Conservation (phyloP, 2,797 vertebrate genomes). For the Melanotaenia trifasciata region DNA sequence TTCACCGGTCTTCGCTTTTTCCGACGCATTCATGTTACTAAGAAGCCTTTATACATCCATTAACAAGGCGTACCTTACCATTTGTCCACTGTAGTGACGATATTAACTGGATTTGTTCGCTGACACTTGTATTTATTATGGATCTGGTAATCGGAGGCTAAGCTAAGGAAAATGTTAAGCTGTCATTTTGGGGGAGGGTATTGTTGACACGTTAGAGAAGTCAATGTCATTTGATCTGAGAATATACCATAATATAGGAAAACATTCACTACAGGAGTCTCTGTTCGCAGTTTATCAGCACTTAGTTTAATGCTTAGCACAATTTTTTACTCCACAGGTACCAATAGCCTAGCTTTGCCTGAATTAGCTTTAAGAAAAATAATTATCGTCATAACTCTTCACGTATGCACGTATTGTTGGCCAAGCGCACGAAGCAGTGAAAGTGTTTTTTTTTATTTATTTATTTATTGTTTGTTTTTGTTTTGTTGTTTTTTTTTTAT, state of each 20-base stretch:
- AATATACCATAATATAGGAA: slow-evolving; percentile 1
- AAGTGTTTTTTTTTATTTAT: background rate
- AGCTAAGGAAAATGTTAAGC: slow-evolving; percentile 39
- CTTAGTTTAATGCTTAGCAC: slow-evolving; percentile 25
- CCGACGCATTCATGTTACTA: fast-evolving
- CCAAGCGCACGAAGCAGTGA: background rate
- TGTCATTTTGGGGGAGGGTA: slow-evolving; percentile 49
- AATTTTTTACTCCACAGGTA: background rate
- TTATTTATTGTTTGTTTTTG: background rate
- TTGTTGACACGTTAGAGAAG: slow-evolving; percentile 18
- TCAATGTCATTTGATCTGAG: slow-evolving; percentile 33
- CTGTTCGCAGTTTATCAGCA: background rate
- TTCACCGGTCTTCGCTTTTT: slow-evolving; percentile 2
- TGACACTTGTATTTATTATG: slow-evolving; percentile 26
- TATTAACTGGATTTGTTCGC: slow-evolving; percentile 23
- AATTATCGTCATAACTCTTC: background rate
- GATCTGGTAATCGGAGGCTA: slow-evolving; percentile 47
- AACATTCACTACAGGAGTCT: slow-evolving; percentile 8
- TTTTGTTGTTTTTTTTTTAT: background rate
- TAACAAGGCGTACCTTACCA: background rate
- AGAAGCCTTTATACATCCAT: background rate
- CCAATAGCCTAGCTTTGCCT: background rate
- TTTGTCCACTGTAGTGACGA: background rate
- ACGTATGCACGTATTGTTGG: background rate
- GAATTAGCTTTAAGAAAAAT: background rate